Evolutionary conservation across 2,113 vertebrate genomes (phyloP).

Genomic region (Indri indri): DNA sequence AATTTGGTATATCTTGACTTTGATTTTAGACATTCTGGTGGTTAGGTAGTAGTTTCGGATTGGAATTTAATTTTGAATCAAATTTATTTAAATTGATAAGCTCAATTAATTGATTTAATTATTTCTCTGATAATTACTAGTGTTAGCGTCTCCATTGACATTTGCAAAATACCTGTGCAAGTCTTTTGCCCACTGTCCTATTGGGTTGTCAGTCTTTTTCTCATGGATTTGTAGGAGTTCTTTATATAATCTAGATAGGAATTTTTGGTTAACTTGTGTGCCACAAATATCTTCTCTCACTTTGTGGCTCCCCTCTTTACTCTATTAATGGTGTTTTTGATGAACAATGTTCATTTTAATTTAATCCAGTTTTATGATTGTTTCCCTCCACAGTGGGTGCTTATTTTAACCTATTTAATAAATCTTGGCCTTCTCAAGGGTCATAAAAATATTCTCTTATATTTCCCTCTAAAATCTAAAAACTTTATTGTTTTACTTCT

Average conservation of each 20-base stretch:
- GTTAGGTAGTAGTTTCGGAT: background rate
- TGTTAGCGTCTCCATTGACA: background rate
- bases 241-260: background rate
- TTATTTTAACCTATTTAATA: background rate
- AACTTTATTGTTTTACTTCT: background rate
- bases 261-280: background rate
- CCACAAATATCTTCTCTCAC: background rate
- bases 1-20: background rate
- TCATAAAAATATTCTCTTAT: background rate
- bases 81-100: background rate
- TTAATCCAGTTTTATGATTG: background rate
- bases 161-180: background rate
- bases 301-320: background rate
- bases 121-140: background rate
- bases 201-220: background rate
- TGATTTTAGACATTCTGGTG: background rate
- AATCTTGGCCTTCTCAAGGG: background rate
- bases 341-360: background rate
- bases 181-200: background rate
- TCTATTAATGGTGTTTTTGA: background rate
- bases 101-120: background rate
- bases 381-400: background rate
- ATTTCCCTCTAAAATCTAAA: background rate
- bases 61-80: background rate
- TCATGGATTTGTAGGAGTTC: background rate